Evolutionary conservation across 2,797 vertebrate genomes (phyloP), one percentile per base, ranked within the genome.

Genomic region (Bovichtus diacanthus): DNA sequence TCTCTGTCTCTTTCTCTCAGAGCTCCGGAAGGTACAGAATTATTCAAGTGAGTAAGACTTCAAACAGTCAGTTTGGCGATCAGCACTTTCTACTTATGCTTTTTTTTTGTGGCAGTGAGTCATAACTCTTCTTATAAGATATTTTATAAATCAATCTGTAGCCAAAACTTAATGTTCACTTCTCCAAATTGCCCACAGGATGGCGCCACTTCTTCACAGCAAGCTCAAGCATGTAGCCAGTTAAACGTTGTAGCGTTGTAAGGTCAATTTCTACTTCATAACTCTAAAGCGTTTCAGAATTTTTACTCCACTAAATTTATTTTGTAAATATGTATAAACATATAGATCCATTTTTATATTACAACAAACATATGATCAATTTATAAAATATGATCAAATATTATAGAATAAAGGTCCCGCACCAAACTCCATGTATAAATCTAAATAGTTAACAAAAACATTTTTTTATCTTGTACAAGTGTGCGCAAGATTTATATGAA

Each of bases 11-110:
- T 70, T 12, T 56, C 19, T 68, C 15, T 65, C 90, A 96, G 95
- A 96, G 71, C 90, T 95, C 10, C 87, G 92, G 44, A 96, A 94
- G 74, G 68, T 96, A 39, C 95, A 96, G 86, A 96, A 94, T 87
- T 96, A 95, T 34, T 78, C 95, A 69, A 95, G 95, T 94, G 70
- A 94, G 94, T 93, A 70, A 50, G 13, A 61, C 21, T 11, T 61
- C 25, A 9, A 12, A 44, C 4, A 27, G 10, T 69, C 9, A 38
- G 2, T 3, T 34, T 11, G 21, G 3, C 53, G 21, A 41, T 55
- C 25, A 3, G 10, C 23, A 50, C n/a, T 41, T 55, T 71, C 5
- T 9, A 2, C 4, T 38, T 13, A 9, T 12, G 25, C 4, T 13
- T n/a, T 41, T 34, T 44, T 12, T 34, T 23, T 19, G 2, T 3